Evolutionary conservation across 2,113 vertebrate genomes (phyloP).

Genomic region (Pseudois nayaur): DNA sequence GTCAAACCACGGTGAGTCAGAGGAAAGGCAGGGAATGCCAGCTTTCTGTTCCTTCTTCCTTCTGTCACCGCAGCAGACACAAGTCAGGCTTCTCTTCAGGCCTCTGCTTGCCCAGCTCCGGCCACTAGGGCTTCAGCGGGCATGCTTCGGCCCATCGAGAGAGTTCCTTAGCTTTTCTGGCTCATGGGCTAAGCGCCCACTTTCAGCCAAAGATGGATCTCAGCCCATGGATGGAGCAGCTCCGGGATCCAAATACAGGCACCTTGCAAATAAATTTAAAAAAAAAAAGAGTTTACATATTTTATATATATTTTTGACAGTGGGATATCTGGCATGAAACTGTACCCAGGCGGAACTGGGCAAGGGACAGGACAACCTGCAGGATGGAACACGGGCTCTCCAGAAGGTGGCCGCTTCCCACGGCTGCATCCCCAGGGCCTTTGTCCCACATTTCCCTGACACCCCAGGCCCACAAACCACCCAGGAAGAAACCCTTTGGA

Average conservation of each 20-base stretch:
- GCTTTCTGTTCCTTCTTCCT: background rate
- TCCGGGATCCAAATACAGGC: background rate
- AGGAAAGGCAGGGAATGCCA: rapidly evolving
- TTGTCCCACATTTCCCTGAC: background rate
- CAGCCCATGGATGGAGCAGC: too few species aligned
- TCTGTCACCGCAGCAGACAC: background rate
- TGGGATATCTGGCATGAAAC: rapidly evolving
- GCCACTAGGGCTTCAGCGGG: background rate
- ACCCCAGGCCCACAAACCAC: background rate
- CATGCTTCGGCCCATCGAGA: background rate
- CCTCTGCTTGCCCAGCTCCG: rapidly evolving
- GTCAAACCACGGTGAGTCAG: rapidly evolving
- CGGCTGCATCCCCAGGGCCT: rapidly evolving
- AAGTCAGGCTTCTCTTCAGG: background rate
- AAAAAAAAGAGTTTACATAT: background rate
- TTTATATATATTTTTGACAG: rapidly evolving
- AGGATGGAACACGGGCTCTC: too few species aligned
- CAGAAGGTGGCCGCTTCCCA: background rate
- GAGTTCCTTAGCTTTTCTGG: too few species aligned
- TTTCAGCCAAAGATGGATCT: background rate
- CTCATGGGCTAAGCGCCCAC: background rate
- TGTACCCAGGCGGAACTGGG: background rate
- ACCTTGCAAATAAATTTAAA: background rate
- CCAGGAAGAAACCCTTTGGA: background rate
- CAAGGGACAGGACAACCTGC: background rate